phyloP scores from a whole-genome alignment of 2,888 invertebrate species.

The Gymnocheta viridis region DNA sequence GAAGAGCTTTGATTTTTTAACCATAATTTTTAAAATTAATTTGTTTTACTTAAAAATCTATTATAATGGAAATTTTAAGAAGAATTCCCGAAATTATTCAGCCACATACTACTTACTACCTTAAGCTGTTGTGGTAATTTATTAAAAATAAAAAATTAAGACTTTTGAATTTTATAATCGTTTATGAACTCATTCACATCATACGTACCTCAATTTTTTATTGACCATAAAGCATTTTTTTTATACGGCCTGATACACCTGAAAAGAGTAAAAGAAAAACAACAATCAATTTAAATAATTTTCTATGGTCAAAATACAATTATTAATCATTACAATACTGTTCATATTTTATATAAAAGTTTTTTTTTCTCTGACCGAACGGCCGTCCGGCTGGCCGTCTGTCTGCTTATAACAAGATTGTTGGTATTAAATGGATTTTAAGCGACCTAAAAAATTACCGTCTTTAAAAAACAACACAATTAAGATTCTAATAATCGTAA shows the following conservation, averaged over 20 bases:
- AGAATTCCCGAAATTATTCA: background rate
- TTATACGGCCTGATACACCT: constrained; percentile 18
- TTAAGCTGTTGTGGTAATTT: background rate
- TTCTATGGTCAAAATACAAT: constrained; percentile 53
- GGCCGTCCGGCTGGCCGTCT: no score
- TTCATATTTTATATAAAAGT: background rate
- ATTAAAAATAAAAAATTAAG: background rate
- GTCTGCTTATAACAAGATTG: constrained; percentile 10
- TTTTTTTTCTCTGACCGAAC: background rate
- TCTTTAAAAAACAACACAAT: background rate
- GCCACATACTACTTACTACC: background rate
- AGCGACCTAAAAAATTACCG: background rate
- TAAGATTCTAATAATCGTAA: background rate
- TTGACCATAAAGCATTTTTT: constrained; percentile 39
- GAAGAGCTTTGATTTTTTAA: background rate
- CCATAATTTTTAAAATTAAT: background rate
- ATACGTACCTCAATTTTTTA: constrained; percentile 39
- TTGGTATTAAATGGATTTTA: constrained; percentile 12
- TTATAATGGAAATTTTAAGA: background rate
- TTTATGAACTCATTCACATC: background rate
- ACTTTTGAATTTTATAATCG: constrained; percentile 5
- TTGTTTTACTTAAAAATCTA: constrained; percentile 23
- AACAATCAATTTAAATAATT: constrained; percentile 55
- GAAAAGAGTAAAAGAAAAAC: constrained; percentile 27
- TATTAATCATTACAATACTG: constrained; percentile 39